Percentiles rank a stretch among this genome's conserved stretches.
Evolutionary conservation across 1,140 invertebrate genomes (phyloP).

Genomic region (Papilio glaucus): DNA sequence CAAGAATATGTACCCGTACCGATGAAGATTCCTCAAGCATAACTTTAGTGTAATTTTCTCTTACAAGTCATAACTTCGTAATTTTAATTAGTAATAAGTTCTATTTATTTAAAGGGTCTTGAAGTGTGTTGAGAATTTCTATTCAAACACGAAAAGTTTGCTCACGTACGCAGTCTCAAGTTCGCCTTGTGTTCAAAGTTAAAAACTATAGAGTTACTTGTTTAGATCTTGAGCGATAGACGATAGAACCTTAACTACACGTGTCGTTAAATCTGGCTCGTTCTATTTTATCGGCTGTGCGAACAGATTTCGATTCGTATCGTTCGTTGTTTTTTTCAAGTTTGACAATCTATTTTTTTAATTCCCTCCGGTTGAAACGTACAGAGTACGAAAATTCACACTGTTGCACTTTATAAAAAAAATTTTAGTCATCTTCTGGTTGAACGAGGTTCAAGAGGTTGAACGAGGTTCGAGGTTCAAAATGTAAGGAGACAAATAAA

Average conservation of each 20-base stretch:
- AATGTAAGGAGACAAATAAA: too few relatives aligned
- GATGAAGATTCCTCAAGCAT: background rate
- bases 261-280: background rate
- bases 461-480: too few relatives aligned
- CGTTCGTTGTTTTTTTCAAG: too few relatives aligned
- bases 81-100: constrained; percentile 1
- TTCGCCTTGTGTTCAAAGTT: background rate
- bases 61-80: constrained; percentile 5
- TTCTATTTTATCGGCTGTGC: too few relatives aligned
- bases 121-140: background rate
- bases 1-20: background rate
- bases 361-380: too few relatives aligned
- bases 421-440: too few relatives aligned
- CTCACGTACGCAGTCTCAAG: constrained; percentile 4
- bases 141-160: background rate
- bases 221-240: background rate
- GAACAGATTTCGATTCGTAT: too few relatives aligned
- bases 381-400: too few relatives aligned
- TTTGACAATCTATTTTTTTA: too few relatives aligned
- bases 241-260: background rate
- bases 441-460: too few relatives aligned
- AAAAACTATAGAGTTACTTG: background rate
- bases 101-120: constrained; percentile 1
- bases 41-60: background rate
- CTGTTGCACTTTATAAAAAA: too few relatives aligned